Evolutionary conservation across 2,113 vertebrate genomes (phyloP), one percentile per base, ranked within the genome.

Genomic region (Monopterus albus): DNA sequence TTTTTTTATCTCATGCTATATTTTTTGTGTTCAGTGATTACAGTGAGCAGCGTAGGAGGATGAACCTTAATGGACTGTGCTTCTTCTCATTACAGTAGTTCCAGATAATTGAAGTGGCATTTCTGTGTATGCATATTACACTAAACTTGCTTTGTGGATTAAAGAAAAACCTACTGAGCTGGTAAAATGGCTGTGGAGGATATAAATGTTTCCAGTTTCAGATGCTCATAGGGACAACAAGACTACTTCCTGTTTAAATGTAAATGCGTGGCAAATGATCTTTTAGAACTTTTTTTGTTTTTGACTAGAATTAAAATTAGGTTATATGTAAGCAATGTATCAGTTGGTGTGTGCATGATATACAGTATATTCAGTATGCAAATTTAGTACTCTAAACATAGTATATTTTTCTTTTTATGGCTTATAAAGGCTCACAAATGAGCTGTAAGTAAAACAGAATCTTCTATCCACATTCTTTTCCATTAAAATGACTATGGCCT

Each of bases 31-130:
- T 85, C 58, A 56, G 65, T 79, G 82, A 77, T 85, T 75, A 80
- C 18, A 80, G 63, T 46, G 33, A 80, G 49, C 63, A 25, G 70
- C 42, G 73, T 82, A 38, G 79, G 79, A 83, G 78, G 72, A 80
- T 80, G 63, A 68, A 80, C 64, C 49, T 74, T 87, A 85, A 90
- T 90, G 80, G 78, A 59, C 75, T 36, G 11, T 61, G 74, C 78
- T 87, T 85, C 50, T 52, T 75, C 75, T 85, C 75, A 85, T 88
- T 87, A 84, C 40, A 63, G 61, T 78, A 69, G 82, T 83, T 90
- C 80, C 84, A 84, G 59, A 84, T 85, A 84, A 88, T 83, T 88
- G 82, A 88, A 75, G 80, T 87, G 84, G 63, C 75, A 78, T 87
- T 88, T 85, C 35, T 68, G 39, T 77, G 50, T 53, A 83, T 79